Conservation (phyloP, 2,113 vertebrate genomes). For the Equus quagga region DNA sequence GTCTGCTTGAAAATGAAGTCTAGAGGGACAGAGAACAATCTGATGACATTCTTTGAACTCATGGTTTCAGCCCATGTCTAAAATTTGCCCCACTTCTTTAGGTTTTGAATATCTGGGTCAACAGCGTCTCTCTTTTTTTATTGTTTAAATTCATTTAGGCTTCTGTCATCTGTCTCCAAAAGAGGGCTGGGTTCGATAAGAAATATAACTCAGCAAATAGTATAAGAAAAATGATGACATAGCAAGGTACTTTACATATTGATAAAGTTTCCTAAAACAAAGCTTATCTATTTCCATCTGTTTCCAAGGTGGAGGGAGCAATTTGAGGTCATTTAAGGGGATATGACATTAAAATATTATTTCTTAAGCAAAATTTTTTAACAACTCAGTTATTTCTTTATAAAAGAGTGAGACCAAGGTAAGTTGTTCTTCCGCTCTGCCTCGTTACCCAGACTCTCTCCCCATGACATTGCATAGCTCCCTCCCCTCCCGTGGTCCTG, state of each 20-base stretch:
- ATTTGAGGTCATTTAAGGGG: not conserved
- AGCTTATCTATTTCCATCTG: conserved; percentile 33
- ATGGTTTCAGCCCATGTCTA: not conserved
- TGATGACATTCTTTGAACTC: not conserved
- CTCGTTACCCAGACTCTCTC: not conserved
- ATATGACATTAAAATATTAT: not conserved
- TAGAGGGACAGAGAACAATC: not conserved
- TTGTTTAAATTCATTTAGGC: not conserved
- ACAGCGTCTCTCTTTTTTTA: not conserved
- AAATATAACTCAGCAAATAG: not conserved
- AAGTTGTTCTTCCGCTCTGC: not conserved
- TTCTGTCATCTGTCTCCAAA: not conserved
- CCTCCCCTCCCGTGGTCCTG: not conserved
- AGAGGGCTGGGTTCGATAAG: not conserved
- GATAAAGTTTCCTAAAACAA: not conserved
- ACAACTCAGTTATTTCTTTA: not conserved
- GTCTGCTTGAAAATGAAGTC: not conserved
- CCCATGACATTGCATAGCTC: not conserved
- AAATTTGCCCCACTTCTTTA: not conserved
- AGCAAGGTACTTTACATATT: not conserved
- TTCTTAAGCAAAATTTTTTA: not conserved
- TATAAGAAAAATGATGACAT: not conserved
- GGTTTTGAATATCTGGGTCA: not conserved
- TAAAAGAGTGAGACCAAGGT: not conserved
- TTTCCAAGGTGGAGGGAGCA: not conserved